Evolutionary conservation across 2,113 vertebrate species (phyloP).

Genomic region (Micromys minutus): DNA sequence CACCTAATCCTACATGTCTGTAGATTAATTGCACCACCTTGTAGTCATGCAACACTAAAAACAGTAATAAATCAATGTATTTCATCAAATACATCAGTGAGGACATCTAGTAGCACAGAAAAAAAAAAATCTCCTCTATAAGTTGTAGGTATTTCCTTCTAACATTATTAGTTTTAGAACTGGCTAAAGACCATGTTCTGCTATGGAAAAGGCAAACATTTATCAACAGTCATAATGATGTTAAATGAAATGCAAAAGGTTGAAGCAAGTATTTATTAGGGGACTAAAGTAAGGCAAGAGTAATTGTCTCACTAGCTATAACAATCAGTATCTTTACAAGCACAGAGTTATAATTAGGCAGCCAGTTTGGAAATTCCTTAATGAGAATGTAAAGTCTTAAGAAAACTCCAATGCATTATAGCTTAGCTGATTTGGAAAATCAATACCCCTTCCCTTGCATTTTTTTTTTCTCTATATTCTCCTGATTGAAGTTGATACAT

Average conservation of each 20-base stretch:
- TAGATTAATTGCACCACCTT: neutral
- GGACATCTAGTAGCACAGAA: neutral
- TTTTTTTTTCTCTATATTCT: neutral
- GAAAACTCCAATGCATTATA: neutral
- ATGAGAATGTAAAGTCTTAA: neutral
- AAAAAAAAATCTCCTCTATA: neutral
- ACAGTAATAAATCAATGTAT: neutral
- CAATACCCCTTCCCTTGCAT: neutral
- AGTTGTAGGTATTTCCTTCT: neutral
- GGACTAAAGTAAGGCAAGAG: neutral
- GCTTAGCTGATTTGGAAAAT: neutral
- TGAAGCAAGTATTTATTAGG: neutral
- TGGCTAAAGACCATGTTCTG: neutral
- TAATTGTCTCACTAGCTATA: neutral
- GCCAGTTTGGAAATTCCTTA: neutral
- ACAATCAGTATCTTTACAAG: neutral
- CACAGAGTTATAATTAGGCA: neutral
- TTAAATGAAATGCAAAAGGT: neutral
- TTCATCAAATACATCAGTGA: neutral
- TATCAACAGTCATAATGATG: neutral
- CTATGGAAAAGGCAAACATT: neutral
- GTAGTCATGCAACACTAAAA: neutral
- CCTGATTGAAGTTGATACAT: neutral
- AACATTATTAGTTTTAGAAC: neutral
- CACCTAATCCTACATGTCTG: neutral